phyloP scores from a whole-genome alignment of 2,797 vertebrate species.

The Bucorvus abyssinicus region DNA sequence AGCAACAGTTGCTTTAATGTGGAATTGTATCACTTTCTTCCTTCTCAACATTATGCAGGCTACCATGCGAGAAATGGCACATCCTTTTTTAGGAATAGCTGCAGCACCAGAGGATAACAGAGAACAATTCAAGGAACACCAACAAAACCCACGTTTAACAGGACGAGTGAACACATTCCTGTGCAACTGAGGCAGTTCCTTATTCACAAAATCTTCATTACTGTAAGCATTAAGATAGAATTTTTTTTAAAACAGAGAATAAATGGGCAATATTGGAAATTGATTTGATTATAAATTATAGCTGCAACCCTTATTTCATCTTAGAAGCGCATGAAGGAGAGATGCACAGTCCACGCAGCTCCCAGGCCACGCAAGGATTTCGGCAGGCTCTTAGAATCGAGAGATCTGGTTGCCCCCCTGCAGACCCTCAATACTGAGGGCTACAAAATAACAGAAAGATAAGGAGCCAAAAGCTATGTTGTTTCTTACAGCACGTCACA shows the following conservation, averaged over 20 bases:
- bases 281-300: neutral
- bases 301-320: neutral
- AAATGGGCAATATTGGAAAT: neutral
- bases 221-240: neutral
- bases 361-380: neutral
- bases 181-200: neutral
- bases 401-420: neutral
- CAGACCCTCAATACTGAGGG: too few species aligned
- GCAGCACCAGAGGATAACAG: neutral
- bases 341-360: neutral
- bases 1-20: neutral
- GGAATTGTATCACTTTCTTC: neutral
- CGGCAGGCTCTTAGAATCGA: neutral
- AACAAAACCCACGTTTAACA: neutral
- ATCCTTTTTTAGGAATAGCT: neutral
- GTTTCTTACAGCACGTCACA: neutral
- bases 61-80: neutral
- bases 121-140: neutral
- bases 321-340: neutral
- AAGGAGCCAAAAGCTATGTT: neutral
- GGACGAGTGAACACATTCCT: neutral
- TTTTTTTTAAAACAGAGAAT: too few species aligned
- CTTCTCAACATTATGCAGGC: neutral
- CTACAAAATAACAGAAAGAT: neutral
- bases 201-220: neutral